Conservation (phyloP, 2,888 invertebrate species). For the Galerucella nymphaeae region DNA sequence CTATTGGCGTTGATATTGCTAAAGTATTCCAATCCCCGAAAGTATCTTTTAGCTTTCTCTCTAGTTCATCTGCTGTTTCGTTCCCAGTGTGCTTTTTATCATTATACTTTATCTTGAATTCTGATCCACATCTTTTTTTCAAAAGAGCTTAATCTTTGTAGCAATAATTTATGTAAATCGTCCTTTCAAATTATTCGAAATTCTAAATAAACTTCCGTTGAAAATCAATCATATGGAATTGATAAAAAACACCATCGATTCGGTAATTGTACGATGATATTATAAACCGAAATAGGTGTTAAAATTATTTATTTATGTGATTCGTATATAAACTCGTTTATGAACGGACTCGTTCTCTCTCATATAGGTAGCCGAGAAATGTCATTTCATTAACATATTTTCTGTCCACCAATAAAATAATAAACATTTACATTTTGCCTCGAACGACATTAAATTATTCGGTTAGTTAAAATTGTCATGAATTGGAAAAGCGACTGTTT, state of each 20-base stretch:
- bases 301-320: constrained; percentile 36
- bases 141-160: no score
- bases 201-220: no score
- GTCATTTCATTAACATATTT: constrained; percentile 40
- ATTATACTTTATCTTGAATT: no score
- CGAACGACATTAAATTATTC: constrained; percentile 1
- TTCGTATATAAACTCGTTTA: constrained; percentile 25
- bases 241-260: constrained; percentile 16
- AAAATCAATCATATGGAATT: no score
- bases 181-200: no score
- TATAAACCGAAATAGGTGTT: constrained; percentile 23
- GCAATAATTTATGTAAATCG: no score
- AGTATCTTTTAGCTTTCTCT: no score
- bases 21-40: no score
- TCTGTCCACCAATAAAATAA: constrained; percentile 23
- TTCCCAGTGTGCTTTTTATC: no score
- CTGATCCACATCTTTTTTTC: no score
- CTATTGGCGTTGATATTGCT: no score
- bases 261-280: constrained; percentile 21
- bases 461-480: neutral
- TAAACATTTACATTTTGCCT: constrained; percentile 24
- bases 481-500: neutral
- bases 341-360: neutral
- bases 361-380: constrained; percentile 27
- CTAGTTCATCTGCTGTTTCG: no score